A percentile compares a stretch with the other conserved stretches of the same genome.
These are phyloP conservation scores for Piezodorus guildinii DNA, from an alignment of 1,140 invertebrate species.

Conservation along the genomic window DNA sequence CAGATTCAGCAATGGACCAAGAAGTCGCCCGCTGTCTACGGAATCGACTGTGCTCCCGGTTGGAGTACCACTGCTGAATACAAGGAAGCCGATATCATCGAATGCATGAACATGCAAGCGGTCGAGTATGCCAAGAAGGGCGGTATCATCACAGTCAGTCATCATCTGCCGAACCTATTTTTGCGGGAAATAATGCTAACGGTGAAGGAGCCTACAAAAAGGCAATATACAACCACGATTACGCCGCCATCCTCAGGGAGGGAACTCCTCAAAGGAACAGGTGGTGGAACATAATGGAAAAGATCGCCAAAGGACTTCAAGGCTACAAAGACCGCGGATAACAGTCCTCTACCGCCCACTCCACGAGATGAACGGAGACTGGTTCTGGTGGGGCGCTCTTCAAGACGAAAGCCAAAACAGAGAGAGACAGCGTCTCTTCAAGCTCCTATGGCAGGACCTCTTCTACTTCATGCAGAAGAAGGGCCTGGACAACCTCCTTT, in stretches of 20 bases:
- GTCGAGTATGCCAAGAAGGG: background rate
- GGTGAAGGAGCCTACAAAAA: background rate
- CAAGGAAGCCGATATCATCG: background rate
- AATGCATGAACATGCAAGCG: background rate
- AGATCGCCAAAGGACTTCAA: background rate
- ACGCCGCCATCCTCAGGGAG: background rate
- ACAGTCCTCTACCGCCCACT: background rate
- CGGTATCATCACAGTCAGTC: background rate
- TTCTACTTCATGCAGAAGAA: background rate
- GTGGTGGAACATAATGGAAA: background rate
- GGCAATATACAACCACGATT: no score
- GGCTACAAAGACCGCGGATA: background rate
- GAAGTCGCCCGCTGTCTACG: background rate
- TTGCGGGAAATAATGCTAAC: background rate
- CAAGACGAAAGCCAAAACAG: background rate
- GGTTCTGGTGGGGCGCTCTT: background rate
- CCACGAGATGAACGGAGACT: background rate
- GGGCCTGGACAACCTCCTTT: background rate
- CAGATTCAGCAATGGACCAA: background rate
- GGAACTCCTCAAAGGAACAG: background rate
- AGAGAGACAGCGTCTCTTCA: background rate
- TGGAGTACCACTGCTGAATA: background rate
- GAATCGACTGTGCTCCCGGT: background rate
- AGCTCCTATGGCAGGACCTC: background rate
- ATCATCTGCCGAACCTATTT: background rate